Percentiles rank a stretch among this genome's conserved stretches.
These are phyloP conservation scores for Drosophila incognita DNA, from an alignment of 2,888 invertebrate species.

Conservation along the genomic window DNA sequence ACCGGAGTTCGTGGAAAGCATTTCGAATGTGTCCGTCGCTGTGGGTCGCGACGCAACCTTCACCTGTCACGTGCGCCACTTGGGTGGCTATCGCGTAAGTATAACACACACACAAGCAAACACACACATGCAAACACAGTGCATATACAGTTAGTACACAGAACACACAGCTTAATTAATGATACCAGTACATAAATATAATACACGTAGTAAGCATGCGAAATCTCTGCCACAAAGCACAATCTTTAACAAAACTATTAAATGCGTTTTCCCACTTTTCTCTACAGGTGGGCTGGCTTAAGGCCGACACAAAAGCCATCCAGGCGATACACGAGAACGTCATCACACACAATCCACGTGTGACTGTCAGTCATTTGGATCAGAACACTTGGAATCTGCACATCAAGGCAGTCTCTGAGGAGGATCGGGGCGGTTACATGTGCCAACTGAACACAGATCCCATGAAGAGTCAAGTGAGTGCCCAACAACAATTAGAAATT, in stretches of 20 bases:
- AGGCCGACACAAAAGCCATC: slow-evolving; percentile 96
- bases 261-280: neutral
- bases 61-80: slow-evolving; percentile 93
- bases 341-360: slow-evolving; percentile 95
- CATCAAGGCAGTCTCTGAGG: slow-evolving; percentile 93
- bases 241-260: slow-evolving; percentile 6
- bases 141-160: slow-evolving; percentile 5
- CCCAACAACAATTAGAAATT: neutral
- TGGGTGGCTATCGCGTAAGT: slow-evolving; percentile 95
- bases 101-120: slow-evolving; percentile 3
- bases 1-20: slow-evolving; percentile 93
- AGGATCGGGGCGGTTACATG: slow-evolving; percentile 96
- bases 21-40: slow-evolving; percentile 93
- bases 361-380: slow-evolving; percentile 93
- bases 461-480: slow-evolving; percentile 95
- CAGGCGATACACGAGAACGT: slow-evolving; percentile 97
- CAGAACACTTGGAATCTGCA: slow-evolving; percentile 95
- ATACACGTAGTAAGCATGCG: slow-evolving; percentile 6
- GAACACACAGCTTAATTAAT: slow-evolving; percentile 48
- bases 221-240: slow-evolving; percentile 22
- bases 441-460: slow-evolving; percentile 98
- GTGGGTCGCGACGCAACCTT: slow-evolving; percentile 95
- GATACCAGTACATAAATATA: slow-evolving; percentile 11
- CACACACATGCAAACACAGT: neutral
- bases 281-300: slow-evolving; percentile 95